Evolutionary conservation across 1,140 invertebrate species (phyloP).

Genomic region (Dryas iulia): DNA sequence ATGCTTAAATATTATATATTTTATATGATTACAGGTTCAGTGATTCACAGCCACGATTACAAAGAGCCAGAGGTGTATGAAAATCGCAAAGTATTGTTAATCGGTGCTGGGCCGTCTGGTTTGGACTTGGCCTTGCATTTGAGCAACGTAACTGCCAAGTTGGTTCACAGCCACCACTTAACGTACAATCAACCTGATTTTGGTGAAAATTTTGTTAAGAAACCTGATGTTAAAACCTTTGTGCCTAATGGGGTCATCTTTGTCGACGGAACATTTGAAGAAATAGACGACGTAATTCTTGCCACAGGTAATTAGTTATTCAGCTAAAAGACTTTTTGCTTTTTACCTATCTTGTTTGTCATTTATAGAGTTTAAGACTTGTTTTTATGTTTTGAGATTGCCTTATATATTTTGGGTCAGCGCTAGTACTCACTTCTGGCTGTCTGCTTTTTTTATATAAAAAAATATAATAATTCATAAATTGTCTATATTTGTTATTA

Average conservation of each 20-base stretch:
- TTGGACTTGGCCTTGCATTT: constrained; percentile 90
- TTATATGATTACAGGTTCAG: constrained; percentile 50
- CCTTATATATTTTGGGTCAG: no score
- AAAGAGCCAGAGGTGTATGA: constrained; percentile 85
- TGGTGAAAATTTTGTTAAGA: constrained; percentile 83
- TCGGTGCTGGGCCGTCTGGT: constrained; percentile 93
- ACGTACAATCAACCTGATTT: constrained; percentile 81
- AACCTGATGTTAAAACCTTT: constrained; percentile 82
- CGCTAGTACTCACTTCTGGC: no score
- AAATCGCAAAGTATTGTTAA: constrained; percentile 86
- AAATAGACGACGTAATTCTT: constrained; percentile 87
- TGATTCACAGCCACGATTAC: constrained; percentile 93
- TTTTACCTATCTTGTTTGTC: no score
- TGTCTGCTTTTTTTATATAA: no score
- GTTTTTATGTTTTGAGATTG: no score
- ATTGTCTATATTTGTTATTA: no score
- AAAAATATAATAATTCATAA: no score
- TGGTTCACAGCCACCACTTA: constrained; percentile 85
- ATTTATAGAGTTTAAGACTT: no score
- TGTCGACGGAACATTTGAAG: constrained; percentile 81
- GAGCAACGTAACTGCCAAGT: constrained; percentile 83
- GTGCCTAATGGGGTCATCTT: constrained; percentile 81
- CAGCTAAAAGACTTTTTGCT: no score
- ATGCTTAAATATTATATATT: neutral
- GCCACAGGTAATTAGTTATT: constrained; percentile 89